A percentile compares a stretch with the other conserved stretches of the same genome.
Conservation (phyloP, 2,113 vertebrate species). For the Machaerirhynchus nigripectus region DNA sequence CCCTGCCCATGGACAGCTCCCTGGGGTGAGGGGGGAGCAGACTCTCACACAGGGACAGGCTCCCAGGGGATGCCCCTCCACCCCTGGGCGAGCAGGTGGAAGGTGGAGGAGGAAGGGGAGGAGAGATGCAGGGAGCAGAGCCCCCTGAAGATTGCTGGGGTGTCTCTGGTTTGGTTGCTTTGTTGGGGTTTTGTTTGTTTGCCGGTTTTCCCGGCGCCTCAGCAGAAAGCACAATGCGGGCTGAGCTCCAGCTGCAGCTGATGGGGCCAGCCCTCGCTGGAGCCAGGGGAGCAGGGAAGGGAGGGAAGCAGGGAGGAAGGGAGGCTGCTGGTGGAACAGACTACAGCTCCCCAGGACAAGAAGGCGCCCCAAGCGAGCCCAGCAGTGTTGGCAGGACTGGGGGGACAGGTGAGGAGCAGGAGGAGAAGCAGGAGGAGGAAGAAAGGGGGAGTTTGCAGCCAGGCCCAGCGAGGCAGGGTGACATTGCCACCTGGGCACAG, state of each 20-base stretch:
- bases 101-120: not conserved
- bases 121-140: not conserved
- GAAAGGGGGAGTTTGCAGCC: not conserved
- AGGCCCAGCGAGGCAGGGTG: not conserved
- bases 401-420: not conserved
- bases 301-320: not conserved
- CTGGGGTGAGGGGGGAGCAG: not conserved
- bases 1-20: not conserved
- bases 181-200: not conserved
- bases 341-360: not conserved
- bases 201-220: not conserved
- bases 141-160: not conserved
- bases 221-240: constrained; percentile 24
- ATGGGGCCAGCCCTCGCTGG: not conserved
- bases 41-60: not conserved
- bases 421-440: not conserved
- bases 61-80: not conserved
- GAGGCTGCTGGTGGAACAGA: not conserved
- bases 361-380: accelerated
- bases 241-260: constrained; percentile 26
- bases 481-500: not conserved
- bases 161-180: not conserved
- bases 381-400: accelerated
- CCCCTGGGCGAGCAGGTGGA: not conserved
- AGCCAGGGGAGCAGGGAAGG: not conserved